phyloP scores from a whole-genome alignment of 2,888 invertebrate species.

The Chrysodeixis includens region DNA sequence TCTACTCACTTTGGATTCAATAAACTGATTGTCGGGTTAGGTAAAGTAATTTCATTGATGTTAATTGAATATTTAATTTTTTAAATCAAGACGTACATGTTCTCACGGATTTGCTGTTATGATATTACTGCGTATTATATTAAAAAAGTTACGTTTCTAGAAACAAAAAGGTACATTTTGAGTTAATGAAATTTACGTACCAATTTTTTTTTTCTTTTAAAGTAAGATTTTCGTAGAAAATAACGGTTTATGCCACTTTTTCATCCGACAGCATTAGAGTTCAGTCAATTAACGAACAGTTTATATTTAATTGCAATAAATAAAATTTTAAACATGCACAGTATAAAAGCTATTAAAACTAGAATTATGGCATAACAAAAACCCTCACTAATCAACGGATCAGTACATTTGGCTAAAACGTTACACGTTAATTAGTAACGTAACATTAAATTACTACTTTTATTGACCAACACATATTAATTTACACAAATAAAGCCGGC shows the following conservation, averaged over 20 bases:
- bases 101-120: background rate
- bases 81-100: background rate
- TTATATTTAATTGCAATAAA: too few species aligned
- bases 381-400: constrained; percentile 27
- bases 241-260: too few species aligned
- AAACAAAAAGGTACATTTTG: too few species aligned
- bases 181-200: too few species aligned
- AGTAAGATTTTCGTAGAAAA: too few species aligned
- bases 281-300: too few species aligned
- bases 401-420: constrained; percentile 31
- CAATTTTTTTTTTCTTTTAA: too few species aligned
- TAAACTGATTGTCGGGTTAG: constrained; percentile 35
- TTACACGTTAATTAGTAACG: constrained; percentile 28
- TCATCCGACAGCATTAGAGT: too few species aligned
- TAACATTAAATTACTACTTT: constrained; percentile 28
- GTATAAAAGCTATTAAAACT: too few species aligned
- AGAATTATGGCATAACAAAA: constrained; percentile 10
- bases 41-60: constrained; percentile 28
- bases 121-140: too few species aligned
- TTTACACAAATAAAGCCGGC: background rate
- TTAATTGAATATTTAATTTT: constrained; percentile 10
- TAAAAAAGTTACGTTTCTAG: too few species aligned
- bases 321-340: too few species aligned
- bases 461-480: constrained; percentile 17
- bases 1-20: constrained; percentile 52